phyloP scores from a whole-genome alignment of 2,113 vertebrate species.

The Brienomyrus longianalis region DNA sequence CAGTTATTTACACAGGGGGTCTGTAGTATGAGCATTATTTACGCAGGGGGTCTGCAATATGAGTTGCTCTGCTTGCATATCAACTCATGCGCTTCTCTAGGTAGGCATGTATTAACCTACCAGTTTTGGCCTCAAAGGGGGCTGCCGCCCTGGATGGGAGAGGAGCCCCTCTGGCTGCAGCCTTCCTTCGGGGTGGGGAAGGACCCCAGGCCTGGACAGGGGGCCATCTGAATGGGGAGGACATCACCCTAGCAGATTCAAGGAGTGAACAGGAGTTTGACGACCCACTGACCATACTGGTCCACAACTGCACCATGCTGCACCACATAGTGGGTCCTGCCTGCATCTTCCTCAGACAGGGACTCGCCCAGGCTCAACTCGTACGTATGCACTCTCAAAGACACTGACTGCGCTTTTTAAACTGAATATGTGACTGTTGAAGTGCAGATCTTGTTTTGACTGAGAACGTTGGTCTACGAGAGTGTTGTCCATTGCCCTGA shows the following conservation, averaged over 20 bases:
- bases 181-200: conserved; percentile 33
- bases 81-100: background rate
- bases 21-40: background rate
- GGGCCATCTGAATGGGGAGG: conserved; percentile 46
- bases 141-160: conserved; percentile 35
- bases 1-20: background rate
- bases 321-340: conserved; percentile 65
- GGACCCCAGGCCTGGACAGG: conserved; percentile 26
- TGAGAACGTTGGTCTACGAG: background rate
- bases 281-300: conserved; percentile 56
- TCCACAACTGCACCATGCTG: conserved; percentile 66
- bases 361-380: conserved; percentile 60
- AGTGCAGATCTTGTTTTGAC: background rate
- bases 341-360: conserved; percentile 66
- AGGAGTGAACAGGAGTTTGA: conserved; percentile 46
- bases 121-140: conserved; percentile 50
- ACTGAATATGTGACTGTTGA: background rate
- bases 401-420: background rate
- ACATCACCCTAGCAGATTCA: conserved; percentile 36
- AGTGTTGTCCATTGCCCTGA: background rate
- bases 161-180: conserved; percentile 37
- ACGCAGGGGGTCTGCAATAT: background rate
- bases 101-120: conserved; percentile 10
- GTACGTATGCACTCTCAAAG: conserved; percentile 53
- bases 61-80: background rate